phyloP scores from a whole-genome alignment of 2,113 vertebrate species.

The Ptychochromis oligacanthus region DNA sequence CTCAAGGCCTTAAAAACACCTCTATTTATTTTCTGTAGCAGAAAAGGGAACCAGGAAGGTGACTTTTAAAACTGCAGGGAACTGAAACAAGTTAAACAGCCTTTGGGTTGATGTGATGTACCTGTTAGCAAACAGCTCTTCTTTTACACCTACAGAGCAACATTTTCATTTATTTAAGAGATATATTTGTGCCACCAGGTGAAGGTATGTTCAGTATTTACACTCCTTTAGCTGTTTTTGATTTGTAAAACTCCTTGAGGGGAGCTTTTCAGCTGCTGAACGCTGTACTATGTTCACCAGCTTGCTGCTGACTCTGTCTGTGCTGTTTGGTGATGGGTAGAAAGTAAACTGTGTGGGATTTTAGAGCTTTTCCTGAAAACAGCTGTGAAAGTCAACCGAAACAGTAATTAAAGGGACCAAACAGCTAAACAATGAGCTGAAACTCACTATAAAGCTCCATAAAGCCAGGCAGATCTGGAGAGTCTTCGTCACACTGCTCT shows the following conservation, averaged over 20 bases:
- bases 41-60: background rate
- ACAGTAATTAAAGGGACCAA: background rate
- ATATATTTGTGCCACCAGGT: background rate
- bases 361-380: background rate
- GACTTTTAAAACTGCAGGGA: background rate
- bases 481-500: background rate
- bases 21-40: accelerated
- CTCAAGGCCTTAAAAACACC: background rate
- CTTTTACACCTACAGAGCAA: background rate
- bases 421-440: background rate
- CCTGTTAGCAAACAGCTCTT: background rate
- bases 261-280: background rate
- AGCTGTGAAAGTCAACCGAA: too few species aligned
- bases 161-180: background rate
- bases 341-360: background rate
- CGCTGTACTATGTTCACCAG: background rate
- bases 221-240: too few species aligned
- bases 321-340: background rate
- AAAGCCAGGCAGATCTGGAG: background rate
- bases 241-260: background rate
- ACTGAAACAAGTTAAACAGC: accelerated
- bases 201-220: too few species aligned
- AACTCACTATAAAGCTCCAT: accelerated
- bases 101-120: background rate
- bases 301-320: background rate